Percentiles rank a stretch among this genome's conserved stretches.
These are phyloP conservation scores for Phthorimaea operculella DNA, from an alignment of 1,140 invertebrate genomes.

Conservation along the genomic window DNA sequence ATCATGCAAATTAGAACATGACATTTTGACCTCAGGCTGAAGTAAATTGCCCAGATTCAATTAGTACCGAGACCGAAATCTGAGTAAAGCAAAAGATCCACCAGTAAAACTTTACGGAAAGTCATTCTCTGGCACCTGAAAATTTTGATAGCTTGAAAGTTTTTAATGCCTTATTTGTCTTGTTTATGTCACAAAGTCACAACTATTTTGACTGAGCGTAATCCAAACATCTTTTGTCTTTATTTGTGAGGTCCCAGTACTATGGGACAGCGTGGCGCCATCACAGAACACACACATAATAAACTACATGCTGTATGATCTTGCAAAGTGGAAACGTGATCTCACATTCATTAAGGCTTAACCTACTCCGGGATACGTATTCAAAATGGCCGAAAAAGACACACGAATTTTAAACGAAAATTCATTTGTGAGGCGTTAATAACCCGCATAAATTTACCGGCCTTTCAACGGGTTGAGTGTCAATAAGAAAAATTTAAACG, in stretches of 20 bases:
- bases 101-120: too few relatives aligned
- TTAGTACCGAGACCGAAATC: too few relatives aligned
- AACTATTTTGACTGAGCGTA: too few relatives aligned
- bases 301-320: not conserved
- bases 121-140: too few relatives aligned
- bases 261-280: slow-evolving; percentile 39
- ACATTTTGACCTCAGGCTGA: too few relatives aligned
- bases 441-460: not conserved
- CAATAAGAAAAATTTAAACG: not conserved
- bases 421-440: not conserved
- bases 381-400: not conserved
- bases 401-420: not conserved
- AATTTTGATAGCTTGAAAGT: too few relatives aligned
- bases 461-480: not conserved
- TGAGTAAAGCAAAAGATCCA: too few relatives aligned
- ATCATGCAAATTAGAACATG: too few relatives aligned
- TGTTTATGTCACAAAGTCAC: too few relatives aligned
- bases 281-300: slow-evolving; percentile 9
- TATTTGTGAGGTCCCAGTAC: not conserved
- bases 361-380: not conserved
- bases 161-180: too few relatives aligned
- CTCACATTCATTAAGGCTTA: not conserved
- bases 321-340: not conserved
- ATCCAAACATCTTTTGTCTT: too few relatives aligned
- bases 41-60: too few relatives aligned